These are phyloP conservation scores for Ochropleura leucogaster DNA, from an alignment of 2,888 invertebrate genomes.

Conservation along the genomic window DNA sequence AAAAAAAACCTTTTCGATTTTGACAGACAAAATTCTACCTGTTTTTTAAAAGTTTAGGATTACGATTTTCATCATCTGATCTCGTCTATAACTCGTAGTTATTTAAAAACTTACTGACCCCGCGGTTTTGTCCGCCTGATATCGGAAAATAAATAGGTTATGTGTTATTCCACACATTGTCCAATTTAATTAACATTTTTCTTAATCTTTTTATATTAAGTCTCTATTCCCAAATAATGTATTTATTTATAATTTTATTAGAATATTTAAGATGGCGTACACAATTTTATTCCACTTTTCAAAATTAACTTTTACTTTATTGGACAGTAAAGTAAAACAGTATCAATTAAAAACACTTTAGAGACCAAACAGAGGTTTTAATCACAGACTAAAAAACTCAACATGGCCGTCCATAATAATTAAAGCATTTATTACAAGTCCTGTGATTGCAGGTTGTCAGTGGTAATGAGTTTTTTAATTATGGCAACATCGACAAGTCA, in stretches of 20 bases:
- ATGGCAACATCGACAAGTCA: conserved; percentile 22
- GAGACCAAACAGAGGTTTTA: conserved; percentile 25
- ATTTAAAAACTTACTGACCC: too few relatives aligned
- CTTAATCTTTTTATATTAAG: not conserved
- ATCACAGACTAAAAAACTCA: conserved; percentile 41
- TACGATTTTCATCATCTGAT: too few relatives aligned
- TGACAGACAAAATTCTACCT: too few relatives aligned
- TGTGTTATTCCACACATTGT: too few relatives aligned
- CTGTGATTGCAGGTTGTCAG: conserved; percentile 73
- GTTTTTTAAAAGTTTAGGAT: too few relatives aligned
- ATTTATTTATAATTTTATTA: too few relatives aligned
- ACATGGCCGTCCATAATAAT: conserved; percentile 63
- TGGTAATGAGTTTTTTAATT: conserved; percentile 80
- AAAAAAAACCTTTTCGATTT: too few relatives aligned
- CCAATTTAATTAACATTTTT: not conserved
- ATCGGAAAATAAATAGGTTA: too few relatives aligned
- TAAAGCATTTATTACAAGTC: conserved; percentile 72
- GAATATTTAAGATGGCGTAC: not conserved
- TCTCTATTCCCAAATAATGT: too few relatives aligned
- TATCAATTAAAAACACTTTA: conserved; percentile 22
- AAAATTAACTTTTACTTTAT: not conserved
- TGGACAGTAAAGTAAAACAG: conserved; percentile 5
- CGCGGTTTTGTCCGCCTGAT: too few relatives aligned
- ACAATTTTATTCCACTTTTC: not conserved
- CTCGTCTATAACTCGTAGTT: too few relatives aligned